phyloP scores from a whole-genome alignment of 2,888 invertebrate genomes.

The Archaeoteleia sp. region DNA sequence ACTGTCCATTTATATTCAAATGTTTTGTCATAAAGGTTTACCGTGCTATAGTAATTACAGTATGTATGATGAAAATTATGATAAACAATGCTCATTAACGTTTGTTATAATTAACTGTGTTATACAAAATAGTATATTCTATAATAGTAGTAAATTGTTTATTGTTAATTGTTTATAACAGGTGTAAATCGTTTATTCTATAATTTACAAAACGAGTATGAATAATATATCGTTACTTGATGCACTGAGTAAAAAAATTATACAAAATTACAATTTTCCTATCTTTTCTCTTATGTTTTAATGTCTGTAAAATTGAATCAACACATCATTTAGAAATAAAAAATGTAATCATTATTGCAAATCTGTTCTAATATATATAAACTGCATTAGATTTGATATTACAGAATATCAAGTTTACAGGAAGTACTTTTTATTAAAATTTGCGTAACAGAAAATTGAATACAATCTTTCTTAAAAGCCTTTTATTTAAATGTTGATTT shows the following conservation, averaged over 20 bases:
- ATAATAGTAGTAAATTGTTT: slow-evolving; percentile 27
- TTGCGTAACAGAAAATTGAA: no score
- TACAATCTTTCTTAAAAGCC: no score
- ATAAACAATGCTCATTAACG: slow-evolving; percentile 42
- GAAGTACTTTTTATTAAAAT: no score
- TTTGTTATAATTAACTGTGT: slow-evolving; percentile 33
- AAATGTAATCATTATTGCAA: not conserved
- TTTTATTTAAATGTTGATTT: no score
- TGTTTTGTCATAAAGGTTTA: slow-evolving; percentile 46
- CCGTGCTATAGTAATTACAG: slow-evolving; percentile 31
- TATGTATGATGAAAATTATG: slow-evolving; percentile 33
- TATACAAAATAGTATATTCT: slow-evolving; percentile 35
- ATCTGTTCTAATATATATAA: no score
- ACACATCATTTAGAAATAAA: not conserved
- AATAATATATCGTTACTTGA: no score
- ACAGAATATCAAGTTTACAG: not conserved
- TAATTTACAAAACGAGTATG: no score
- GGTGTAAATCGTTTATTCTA: not conserved
- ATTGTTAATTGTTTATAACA: slow-evolving; percentile 16
- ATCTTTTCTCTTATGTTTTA: no score
- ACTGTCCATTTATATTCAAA: slow-evolving; percentile 48
- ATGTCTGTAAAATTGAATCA: no score
- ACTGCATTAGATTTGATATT: not conserved
- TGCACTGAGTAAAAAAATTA: no score
- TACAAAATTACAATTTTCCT: not conserved